These are phyloP conservation scores for Galago senegalensis DNA, from an alignment of 2,797 vertebrate species.

Conservation along the genomic window DNA sequence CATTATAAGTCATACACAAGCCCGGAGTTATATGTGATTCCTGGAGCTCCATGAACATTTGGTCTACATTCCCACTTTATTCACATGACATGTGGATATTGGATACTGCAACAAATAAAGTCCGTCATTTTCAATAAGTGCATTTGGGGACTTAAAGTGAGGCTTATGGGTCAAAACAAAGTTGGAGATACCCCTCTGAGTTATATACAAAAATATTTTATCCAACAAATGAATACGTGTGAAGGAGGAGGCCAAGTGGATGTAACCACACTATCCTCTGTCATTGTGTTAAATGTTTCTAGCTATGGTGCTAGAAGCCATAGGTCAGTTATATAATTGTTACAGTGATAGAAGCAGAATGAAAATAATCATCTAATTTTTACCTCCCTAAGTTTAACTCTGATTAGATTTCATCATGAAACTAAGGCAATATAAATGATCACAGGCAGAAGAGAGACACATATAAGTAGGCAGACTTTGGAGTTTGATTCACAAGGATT, in stretches of 20 bases:
- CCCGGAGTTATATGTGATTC: not conserved
- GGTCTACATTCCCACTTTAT: not conserved
- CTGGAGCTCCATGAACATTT: not conserved
- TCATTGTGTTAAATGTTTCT: not conserved
- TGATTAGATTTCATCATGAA: constrained; percentile 40
- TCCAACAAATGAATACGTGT: not conserved
- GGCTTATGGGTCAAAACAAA: not conserved
- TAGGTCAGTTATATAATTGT: not conserved
- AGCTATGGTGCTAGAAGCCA: not conserved
- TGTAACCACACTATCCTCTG: not conserved
- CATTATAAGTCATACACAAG: not conserved
- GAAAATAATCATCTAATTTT: constrained; percentile 1
- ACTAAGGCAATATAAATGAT: not conserved
- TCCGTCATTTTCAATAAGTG: constrained; percentile 5
- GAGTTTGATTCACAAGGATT: not conserved
- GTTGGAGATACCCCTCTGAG: not conserved
- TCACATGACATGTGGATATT: not conserved
- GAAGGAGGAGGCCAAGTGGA: not conserved
- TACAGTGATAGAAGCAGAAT: not conserved
- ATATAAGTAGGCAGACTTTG: not conserved
- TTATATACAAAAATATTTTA: not conserved
- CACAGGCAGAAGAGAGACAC: not conserved
- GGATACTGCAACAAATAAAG: constrained; percentile 16
- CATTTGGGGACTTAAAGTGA: not conserved
- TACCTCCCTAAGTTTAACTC: constrained; percentile 36